These are phyloP conservation scores for Varanus komodoensis DNA, from an alignment of 2,113 vertebrate genomes.

Conservation along the genomic window DNA sequence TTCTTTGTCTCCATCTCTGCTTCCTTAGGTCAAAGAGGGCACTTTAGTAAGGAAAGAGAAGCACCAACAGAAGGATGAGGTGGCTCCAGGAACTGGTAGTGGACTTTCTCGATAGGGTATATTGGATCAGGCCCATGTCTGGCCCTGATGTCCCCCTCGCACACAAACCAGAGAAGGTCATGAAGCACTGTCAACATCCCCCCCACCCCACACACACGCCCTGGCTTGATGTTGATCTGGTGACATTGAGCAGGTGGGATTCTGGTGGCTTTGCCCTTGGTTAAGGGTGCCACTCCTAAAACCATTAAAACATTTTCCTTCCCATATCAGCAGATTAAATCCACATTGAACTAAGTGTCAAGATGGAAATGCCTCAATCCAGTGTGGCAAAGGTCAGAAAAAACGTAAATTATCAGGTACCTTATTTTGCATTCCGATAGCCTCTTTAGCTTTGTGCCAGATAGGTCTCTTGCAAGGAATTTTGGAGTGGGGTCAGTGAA, in stretches of 20 bases:
- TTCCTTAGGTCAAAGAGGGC: not conserved
- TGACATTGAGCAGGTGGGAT: slow-evolving; percentile 15
- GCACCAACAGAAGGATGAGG: not conserved
- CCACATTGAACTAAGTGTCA: slow-evolving; percentile 78
- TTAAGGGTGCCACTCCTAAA: slow-evolving; percentile 32
- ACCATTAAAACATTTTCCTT: slow-evolving; percentile 22
- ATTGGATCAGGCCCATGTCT: too few relatives aligned
- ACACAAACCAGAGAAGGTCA: not conserved
- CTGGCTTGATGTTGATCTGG: not conserved
- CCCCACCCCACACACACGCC: too few relatives aligned
- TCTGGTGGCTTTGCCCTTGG: slow-evolving; percentile 36
- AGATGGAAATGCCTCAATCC: slow-evolving; percentile 72
- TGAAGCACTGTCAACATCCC: not conserved
- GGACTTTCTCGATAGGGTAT: not conserved
- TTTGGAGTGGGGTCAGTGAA: slow-evolving; percentile 46
- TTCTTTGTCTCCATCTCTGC: not conserved
- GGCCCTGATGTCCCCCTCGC: not conserved
- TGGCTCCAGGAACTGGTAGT: not conserved
- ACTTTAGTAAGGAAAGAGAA: not conserved
- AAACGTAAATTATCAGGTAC: slow-evolving; percentile 75
- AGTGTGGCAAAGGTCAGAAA: slow-evolving; percentile 70
- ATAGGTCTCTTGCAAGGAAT: slow-evolving; percentile 52
- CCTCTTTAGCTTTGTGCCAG: slow-evolving; percentile 42
- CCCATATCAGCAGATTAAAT: slow-evolving; percentile 77
- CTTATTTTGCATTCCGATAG: slow-evolving; percentile 61